phyloP scores from a whole-genome alignment of 2,113 vertebrate genomes.

The Pardalotus punctatus region DNA sequence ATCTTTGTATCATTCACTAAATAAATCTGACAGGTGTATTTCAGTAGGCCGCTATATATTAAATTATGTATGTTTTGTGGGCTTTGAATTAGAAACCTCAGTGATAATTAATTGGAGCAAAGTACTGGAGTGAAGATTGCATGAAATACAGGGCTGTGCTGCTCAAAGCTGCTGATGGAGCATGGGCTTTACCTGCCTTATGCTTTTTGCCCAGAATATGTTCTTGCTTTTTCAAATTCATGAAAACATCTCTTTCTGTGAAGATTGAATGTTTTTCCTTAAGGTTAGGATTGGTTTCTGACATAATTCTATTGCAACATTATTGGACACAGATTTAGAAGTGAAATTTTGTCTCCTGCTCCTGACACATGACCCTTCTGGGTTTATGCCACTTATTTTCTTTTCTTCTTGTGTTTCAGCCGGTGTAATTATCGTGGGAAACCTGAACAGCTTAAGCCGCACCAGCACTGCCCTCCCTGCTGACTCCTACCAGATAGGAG shows the following conservation, averaged over 20 bases:
- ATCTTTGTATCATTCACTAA: neutral
- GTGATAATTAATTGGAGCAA: neutral
- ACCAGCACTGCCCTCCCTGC: conserved; percentile 88
- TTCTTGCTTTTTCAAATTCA: neutral
- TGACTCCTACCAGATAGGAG: conserved; percentile 93
- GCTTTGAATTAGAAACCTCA: neutral
- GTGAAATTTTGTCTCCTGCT: neutral
- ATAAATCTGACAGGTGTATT: neutral
- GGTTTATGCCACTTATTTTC: neutral
- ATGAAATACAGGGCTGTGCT: neutral
- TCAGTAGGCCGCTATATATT: neutral
- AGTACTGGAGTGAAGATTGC: neutral
- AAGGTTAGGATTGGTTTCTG: neutral
- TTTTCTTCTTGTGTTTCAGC: conserved; percentile 69
- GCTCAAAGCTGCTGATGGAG: neutral
- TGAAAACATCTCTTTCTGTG: neutral
- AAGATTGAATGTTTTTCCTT: neutral
- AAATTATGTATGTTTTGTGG: neutral
- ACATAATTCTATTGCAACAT: neutral
- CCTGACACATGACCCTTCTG: neutral
- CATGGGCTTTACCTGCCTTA: neutral
- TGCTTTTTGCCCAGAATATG: neutral
- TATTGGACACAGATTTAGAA: neutral
- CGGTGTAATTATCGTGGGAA: conserved; percentile 88
- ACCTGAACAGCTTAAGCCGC: conserved; percentile 87